A percentile compares a stretch with the other conserved stretches of the same genome.
These are phyloP conservation scores for Gobio occitaniae DNA, from an alignment of 2,797 vertebrate genomes.

Conservation along the genomic window DNA sequence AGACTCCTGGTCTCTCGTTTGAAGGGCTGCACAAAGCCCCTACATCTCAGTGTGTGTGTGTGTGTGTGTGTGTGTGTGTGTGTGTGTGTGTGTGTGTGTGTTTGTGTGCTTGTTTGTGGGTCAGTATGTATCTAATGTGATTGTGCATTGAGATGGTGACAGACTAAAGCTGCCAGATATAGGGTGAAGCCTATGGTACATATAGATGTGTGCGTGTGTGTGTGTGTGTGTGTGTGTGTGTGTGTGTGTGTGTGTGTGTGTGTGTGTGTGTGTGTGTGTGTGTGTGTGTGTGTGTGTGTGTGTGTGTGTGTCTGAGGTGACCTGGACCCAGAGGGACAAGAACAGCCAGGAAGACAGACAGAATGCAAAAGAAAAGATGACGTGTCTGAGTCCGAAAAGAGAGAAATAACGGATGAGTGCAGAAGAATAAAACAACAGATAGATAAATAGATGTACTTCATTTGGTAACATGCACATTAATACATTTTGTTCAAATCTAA, in stretches of 20 bases:
- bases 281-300: slow-evolving; percentile 56
- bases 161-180: slow-evolving; percentile 68
- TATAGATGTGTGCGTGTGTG: slow-evolving; percentile 45
- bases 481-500: neutral
- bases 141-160: slow-evolving; percentile 59
- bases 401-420: slow-evolving; percentile 57
- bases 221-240: slow-evolving; percentile 53
- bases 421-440: slow-evolving; percentile 66
- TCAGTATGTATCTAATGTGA: slow-evolving; percentile 48
- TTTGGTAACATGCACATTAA: neutral
- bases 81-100: slow-evolving; percentile 58
- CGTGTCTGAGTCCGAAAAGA: slow-evolving; percentile 66
- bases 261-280: slow-evolving; percentile 26
- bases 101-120: slow-evolving; percentile 60
- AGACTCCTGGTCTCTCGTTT: slow-evolving; percentile 76
- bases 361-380: slow-evolving; percentile 64
- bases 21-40: slow-evolving; percentile 73
- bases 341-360: slow-evolving; percentile 62
- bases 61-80: slow-evolving; percentile 62
- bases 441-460: slow-evolving; percentile 45
- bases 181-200: slow-evolving; percentile 61
- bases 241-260: slow-evolving; percentile 47
- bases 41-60: slow-evolving; percentile 68
- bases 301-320: slow-evolving; percentile 74
- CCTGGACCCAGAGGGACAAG: slow-evolving; percentile 70